A percentile compares a stretch with the other conserved stretches of the same genome.
Conservation (phyloP, 2,888 invertebrate species). For the Platerodrilus igneus region DNA sequence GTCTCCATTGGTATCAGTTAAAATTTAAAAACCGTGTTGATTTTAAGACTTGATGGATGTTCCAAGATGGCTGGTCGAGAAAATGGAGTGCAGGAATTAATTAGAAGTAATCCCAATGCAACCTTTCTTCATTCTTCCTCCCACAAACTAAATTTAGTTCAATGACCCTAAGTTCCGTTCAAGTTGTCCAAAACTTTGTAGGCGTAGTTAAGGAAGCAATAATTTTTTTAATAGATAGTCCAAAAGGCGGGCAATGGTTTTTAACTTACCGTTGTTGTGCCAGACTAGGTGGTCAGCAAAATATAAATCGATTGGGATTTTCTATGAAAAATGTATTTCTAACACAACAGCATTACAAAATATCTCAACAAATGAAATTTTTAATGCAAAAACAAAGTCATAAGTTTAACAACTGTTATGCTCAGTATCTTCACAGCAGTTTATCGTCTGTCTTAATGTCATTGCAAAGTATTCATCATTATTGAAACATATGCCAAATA, state of each 20-base stretch:
- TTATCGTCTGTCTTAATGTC: too few relatives aligned
- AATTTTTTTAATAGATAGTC: conserved; percentile 6
- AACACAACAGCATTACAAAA: too few relatives aligned
- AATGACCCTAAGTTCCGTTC: too few relatives aligned
- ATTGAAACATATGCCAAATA: too few relatives aligned
- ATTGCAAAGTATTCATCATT: too few relatives aligned
- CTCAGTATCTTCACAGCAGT: too few relatives aligned
- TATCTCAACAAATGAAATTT: too few relatives aligned
- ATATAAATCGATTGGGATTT: conserved; percentile 5
- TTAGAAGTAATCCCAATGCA: conserved; percentile 25
- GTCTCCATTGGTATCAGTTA: conserved; percentile 31
- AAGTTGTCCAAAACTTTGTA: conserved; percentile 30
- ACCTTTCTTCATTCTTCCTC: conserved; percentile 19
- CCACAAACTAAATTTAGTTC: conserved; percentile 32
- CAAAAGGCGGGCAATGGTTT: neutral
- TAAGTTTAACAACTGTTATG: too few relatives aligned
- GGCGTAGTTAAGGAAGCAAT: conserved; percentile 13
- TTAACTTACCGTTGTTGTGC: neutral
- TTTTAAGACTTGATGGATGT: conserved; percentile 34
- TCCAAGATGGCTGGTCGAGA: conserved; percentile 32
- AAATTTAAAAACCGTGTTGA: conserved; percentile 28
- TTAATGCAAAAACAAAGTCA: too few relatives aligned
- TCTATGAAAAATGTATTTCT: conserved; percentile 1
- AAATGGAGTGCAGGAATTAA: conserved; percentile 26
- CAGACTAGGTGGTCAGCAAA: conserved; percentile 6